These are phyloP conservation scores for Phyllotreta striolata DNA, from an alignment of 2,888 invertebrate genomes.

Conservation along the genomic window DNA sequence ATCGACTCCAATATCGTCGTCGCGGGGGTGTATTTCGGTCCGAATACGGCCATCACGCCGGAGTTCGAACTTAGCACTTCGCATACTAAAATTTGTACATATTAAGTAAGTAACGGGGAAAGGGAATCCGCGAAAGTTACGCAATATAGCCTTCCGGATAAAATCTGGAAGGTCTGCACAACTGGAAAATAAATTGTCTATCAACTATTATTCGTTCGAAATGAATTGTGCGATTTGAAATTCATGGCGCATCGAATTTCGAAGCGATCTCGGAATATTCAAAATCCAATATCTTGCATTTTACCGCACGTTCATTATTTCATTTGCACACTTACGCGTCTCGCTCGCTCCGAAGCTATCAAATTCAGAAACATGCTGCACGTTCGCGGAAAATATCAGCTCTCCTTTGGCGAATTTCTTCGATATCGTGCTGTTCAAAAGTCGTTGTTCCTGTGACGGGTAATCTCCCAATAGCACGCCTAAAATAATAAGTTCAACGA, in stretches of 20 bases:
- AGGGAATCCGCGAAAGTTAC: no score
- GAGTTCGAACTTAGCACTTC: conserved; percentile 62
- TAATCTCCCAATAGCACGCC: conserved; percentile 30
- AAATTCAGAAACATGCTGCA: conserved; percentile 26
- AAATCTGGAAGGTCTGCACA: neutral
- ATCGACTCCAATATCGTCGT: conserved; percentile 79
- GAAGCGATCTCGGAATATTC: neutral
- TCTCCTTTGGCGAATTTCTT: conserved; percentile 31
- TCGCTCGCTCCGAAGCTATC: conserved; percentile 31
- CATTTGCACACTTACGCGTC: conserved; percentile 27
- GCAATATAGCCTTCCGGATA: no score
- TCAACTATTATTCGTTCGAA: no score
- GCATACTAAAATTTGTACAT: conserved; percentile 62
- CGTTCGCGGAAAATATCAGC: conserved; percentile 30
- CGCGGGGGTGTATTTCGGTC: conserved; percentile 66
- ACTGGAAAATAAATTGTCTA: no score
- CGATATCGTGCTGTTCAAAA: conserved; percentile 29
- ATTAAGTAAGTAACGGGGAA: no score
- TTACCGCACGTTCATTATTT: conserved; percentile 13
- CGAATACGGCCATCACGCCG: conserved; percentile 83
- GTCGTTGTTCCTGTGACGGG: conserved; percentile 24
- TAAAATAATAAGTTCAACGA: conserved; percentile 11
- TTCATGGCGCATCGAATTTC: no score
- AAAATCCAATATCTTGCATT: conserved; percentile 5
- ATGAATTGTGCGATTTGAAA: no score